Percentiles rank a stretch among this genome's conserved stretches.
phyloP scores from a whole-genome alignment of 2,888 invertebrate genomes.

The Zygothrica quintamaculata region DNA sequence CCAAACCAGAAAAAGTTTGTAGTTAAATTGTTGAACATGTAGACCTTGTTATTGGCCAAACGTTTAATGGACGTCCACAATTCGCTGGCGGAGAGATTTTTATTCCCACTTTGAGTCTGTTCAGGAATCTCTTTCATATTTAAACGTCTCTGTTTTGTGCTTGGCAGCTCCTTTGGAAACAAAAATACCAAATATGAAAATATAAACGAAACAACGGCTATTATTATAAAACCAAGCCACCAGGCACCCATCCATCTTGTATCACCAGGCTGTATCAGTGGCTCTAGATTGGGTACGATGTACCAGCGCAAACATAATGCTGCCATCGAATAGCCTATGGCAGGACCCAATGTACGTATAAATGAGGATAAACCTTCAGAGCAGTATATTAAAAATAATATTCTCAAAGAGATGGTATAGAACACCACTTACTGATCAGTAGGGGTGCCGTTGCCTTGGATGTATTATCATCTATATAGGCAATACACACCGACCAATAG shows the following conservation, averaged over 20 bases:
- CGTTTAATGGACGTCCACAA: constrained; percentile 87
- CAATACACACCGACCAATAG: constrained; percentile 88
- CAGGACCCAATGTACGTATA: constrained; percentile 85
- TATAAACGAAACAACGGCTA: constrained; percentile 86
- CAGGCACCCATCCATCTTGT: constrained; percentile 92
- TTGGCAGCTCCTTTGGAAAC: constrained; percentile 89
- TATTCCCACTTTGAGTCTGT: constrained; percentile 35
- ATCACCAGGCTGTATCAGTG: constrained; percentile 87
- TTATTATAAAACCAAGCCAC: constrained; percentile 90
- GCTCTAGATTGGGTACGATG: constrained; percentile 87
- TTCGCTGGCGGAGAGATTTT: constrained; percentile 85
- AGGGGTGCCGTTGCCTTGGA: constrained; percentile 89
- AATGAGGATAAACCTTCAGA: constrained; percentile 89
- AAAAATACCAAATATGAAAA: constrained; percentile 87
- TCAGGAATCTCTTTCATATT: constrained; percentile 43
- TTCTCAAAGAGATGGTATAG: too few relatives aligned
- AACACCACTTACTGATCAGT: constrained; percentile 87
- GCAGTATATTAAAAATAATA: too few relatives aligned
- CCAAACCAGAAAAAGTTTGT: constrained; percentile 89
- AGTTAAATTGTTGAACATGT: constrained; percentile 89
- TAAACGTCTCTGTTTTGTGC: constrained; percentile 86
- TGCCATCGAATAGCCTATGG: constrained; percentile 88
- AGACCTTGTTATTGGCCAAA: constrained; percentile 87
- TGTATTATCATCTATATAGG: constrained; percentile 90
- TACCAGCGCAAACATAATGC: constrained; percentile 88